Evolutionary conservation across 1,140 invertebrate species (phyloP), one percentile per base, ranked within the genome.

Genomic region (Pseudobourletiella spinata): DNA sequence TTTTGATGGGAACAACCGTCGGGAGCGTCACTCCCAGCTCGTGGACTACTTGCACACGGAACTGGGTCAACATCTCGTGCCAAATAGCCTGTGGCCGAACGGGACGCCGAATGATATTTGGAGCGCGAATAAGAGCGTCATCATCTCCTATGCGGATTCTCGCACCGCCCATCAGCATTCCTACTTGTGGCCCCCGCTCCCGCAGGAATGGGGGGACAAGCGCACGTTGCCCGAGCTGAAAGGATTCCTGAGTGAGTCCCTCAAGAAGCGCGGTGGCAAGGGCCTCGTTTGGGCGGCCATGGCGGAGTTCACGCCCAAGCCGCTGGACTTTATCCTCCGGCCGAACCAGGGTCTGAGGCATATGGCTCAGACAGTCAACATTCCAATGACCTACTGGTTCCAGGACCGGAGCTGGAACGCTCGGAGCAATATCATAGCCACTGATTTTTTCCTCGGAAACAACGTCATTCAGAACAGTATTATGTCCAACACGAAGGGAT

Each of bases 381-480:
- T 65, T 29, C 67, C 67, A 80, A 84, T 69, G 77, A 87, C 85
- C 0, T 73, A 73, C 28, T 84, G 86, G 74, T 81, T 87, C 65
- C 70, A 82, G 64, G 71, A 80, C 52, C 74, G 80, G 43, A 87
- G 83, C 81, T 81, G 82, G 73, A 75, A 81, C 20, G 15, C 59
- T 2, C 78, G 82, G 59, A 81, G 84, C 2, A 89, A 88, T 70
- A 83, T 89, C 26, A 79, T 88, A 0, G 83, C 87, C 0, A 83
- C 82, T 1, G 88, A 90, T 73, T 90, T 86, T 73, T 89, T 89
- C 73, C 76, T 88, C 4, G 85, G 84, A 14, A 88, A 84, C 67
- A 84, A 89, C 73, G 76, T 89, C 11, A 81, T 89, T 42, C 59
- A 66, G 50, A 66, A 52, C 25, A 66, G 64, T 59, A 69, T 69